phyloP scores from a whole-genome alignment of 2,797 vertebrate genomes.

The Malacoctenus gilli region DNA sequence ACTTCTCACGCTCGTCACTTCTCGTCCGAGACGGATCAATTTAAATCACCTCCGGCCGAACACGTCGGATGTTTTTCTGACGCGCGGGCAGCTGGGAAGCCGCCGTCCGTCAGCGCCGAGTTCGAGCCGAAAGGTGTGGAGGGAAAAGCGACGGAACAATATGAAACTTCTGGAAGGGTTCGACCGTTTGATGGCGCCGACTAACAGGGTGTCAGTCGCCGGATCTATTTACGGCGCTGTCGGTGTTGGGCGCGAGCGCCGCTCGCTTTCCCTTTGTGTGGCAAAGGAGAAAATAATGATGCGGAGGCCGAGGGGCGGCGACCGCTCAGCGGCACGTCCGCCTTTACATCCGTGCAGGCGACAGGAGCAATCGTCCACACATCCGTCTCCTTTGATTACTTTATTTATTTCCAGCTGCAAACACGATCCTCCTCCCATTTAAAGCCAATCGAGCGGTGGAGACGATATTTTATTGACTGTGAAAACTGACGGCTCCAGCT shows the following conservation, averaged over 20 bases:
- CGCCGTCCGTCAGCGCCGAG: constrained; percentile 41
- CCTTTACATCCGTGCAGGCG: neutral
- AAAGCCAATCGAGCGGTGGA: too few species aligned
- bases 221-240: constrained; percentile 6
- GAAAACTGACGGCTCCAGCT: too few species aligned
- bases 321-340: too few species aligned
- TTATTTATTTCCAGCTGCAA: too few species aligned
- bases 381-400: too few species aligned
- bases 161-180: constrained; percentile 23
- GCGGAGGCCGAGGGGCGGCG: neutral
- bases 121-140: constrained; percentile 30
- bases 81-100: constrained; percentile 45
- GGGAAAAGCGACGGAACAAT: constrained; percentile 26
- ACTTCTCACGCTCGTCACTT: constrained; percentile 28
- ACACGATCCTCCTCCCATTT: too few species aligned
- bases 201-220: constrained; percentile 16
- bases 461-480: too few species aligned
- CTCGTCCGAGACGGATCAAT: constrained; percentile 43
- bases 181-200: constrained; percentile 29
- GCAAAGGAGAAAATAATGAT: constrained; percentile 8
- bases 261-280: neutral
- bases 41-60: constrained; percentile 37
- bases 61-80: constrained; percentile 37
- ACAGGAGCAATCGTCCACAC: neutral
- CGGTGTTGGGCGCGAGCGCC: neutral